Percentiles rank a stretch among this genome's conserved stretches.
Evolutionary conservation across 2,797 vertebrate genomes (phyloP).

Genomic region (Oryzias sinensis): DNA sequence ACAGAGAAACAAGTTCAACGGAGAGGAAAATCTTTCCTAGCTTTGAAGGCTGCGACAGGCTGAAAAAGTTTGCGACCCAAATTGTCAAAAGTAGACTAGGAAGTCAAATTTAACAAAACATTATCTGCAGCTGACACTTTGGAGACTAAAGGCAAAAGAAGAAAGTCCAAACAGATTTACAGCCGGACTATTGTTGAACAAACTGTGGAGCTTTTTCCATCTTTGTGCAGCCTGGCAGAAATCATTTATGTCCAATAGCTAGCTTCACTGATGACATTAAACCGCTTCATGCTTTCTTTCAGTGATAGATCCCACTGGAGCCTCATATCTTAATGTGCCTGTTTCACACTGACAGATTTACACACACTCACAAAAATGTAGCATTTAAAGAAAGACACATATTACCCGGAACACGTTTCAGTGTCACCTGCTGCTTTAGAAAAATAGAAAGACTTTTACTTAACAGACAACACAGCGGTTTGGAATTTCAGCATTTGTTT

Average conservation of each 20-base stretch:
- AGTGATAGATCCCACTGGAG: constrained; percentile 1
- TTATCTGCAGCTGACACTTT: no score
- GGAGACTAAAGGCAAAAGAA: constrained; percentile 17
- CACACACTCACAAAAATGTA: constrained; percentile 25
- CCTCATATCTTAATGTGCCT: constrained; percentile 11
- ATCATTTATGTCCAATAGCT: constrained; percentile 5
- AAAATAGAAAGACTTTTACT: constrained; percentile 38
- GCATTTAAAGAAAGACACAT: constrained; percentile 26
- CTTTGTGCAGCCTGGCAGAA: constrained; percentile 7
- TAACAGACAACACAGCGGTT: constrained; percentile 30
- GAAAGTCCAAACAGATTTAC: constrained; percentile 2
- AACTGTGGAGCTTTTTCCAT: constrained; percentile 54
- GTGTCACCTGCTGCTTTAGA: not conserved
- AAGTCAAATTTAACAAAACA: constrained; percentile 20
- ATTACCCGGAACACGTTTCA: constrained; percentile 27
- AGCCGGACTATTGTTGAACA: constrained; percentile 10
- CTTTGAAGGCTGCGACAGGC: constrained; percentile 25
- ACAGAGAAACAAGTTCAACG: constrained; percentile 34
- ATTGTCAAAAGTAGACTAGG: constrained; percentile 13
- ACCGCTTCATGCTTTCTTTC: constrained; percentile 20
- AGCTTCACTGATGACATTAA: constrained; percentile 14
- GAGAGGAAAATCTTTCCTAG: constrained; percentile 6
- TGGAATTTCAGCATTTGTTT: constrained; percentile 7
- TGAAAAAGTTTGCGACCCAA: constrained; percentile 9
- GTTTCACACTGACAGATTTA: constrained; percentile 23